phyloP scores from a whole-genome alignment of 2,113 vertebrate species.

The Syngnathus scovelli region DNA sequence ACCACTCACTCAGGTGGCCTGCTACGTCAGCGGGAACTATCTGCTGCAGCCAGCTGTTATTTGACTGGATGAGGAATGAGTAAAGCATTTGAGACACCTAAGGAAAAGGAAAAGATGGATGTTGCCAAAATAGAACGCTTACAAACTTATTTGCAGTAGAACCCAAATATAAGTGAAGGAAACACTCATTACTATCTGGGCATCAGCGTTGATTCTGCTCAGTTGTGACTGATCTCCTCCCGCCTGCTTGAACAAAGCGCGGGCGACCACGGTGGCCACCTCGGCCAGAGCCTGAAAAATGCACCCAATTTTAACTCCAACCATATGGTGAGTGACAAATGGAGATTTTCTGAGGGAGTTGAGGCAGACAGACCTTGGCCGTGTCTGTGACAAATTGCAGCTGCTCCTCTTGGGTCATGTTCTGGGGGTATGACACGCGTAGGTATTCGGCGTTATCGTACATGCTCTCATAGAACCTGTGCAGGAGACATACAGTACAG shows the following conservation, averaged over 20 bases:
- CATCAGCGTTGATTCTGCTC: conserved; percentile 70
- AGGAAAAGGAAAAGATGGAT: conserved; percentile 1
- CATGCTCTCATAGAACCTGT: conserved; percentile 88
- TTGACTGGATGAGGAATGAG: conserved; percentile 80
- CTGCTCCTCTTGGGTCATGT: conserved; percentile 77
- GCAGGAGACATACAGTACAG: background rate
- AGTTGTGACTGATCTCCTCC: conserved; percentile 62
- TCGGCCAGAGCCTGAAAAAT: conserved; percentile 75
- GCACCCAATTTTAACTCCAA: background rate
- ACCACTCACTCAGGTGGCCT: conserved; percentile 72
- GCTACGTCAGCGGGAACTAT: conserved; percentile 70
- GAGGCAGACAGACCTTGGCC: conserved; percentile 77
- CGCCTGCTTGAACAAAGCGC: conserved; percentile 78
- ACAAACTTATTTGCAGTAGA: background rate
- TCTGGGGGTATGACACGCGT: conserved; percentile 70
- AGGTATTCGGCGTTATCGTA: conserved; percentile 81
- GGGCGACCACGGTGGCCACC: conserved; percentile 80
- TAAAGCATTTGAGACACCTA: conserved; percentile 86
- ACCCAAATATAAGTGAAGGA: background rate
- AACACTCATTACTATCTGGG: conserved; percentile 66
- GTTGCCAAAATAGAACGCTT: background rate
- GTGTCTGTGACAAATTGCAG: conserved; percentile 75
- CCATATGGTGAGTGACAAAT: no score
- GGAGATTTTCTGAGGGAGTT: background rate
- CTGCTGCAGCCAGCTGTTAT: conserved; percentile 90